Conservation (phyloP, 2,113 vertebrate species). For the Phylloscopus trochilus region DNA sequence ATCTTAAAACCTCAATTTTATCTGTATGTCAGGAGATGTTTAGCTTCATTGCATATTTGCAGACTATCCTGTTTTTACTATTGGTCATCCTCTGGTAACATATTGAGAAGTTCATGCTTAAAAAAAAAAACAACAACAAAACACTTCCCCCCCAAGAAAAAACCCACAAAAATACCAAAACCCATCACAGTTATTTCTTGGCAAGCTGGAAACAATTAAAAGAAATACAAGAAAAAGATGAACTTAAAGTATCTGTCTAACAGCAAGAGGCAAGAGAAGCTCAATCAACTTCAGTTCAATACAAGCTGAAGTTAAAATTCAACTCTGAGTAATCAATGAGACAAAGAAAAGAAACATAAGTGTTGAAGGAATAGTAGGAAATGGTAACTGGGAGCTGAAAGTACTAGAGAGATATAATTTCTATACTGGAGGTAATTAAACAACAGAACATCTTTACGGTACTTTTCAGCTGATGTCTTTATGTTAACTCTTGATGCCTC, state of each 20-base stretch:
- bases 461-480: not conserved
- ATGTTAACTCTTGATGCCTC: not conserved
- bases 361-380: not conserved
- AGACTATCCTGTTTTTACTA: not conserved
- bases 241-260: not conserved
- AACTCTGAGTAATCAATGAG: not conserved
- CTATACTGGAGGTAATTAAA: not conserved
- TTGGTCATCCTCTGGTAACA: not conserved
- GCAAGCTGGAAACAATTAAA: not conserved
- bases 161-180: not conserved
- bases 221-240: not conserved
- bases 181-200: rapidly evolving
- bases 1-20: not conserved
- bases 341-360: not conserved
- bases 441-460: not conserved
- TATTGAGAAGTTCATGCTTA: not conserved
- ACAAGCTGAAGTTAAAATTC: not conserved
- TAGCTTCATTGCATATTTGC: not conserved
- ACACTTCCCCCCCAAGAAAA: not conserved
- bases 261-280: not conserved
- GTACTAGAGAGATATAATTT: not conserved
- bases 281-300: not conserved
- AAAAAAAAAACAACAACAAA: not conserved
- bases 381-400: not conserved
- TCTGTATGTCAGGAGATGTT: not conserved